Percentiles rank a stretch among this genome's conserved stretches.
Evolutionary conservation across 2,888 invertebrate species (phyloP).

Genomic region (Xestia rhomboidea): DNA sequence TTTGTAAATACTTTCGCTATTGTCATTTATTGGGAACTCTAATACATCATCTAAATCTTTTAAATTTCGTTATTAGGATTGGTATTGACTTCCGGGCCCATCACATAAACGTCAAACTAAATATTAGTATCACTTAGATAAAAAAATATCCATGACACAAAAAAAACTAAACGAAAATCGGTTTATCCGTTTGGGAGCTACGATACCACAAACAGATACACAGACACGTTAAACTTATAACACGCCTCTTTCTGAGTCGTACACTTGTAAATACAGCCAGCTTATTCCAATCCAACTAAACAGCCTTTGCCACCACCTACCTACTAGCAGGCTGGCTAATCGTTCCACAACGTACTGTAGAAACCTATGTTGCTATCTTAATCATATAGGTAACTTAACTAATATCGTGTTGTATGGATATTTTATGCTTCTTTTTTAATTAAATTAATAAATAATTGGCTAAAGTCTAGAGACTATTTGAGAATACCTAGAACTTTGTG

Average conservation of each 20-base stretch:
- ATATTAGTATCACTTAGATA: neutral
- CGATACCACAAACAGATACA: too few relatives aligned
- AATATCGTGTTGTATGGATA: neutral
- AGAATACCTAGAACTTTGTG: constrained; percentile 19
- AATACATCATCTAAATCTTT: neutral
- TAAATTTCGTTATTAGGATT: neutral
- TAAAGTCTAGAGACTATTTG: neutral
- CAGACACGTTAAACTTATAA: too few relatives aligned
- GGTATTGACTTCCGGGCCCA: neutral
- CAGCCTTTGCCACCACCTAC: neutral
- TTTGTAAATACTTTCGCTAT: neutral
- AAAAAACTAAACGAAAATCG: too few relatives aligned
- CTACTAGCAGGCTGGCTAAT: neutral
- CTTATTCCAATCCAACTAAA: neutral
- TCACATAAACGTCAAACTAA: neutral
- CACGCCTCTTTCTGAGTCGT: too few relatives aligned
- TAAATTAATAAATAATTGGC: neutral
- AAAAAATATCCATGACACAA: too few relatives aligned
- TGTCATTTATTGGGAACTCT: neutral
- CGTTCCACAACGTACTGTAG: neutral
- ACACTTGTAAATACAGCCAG: neutral
- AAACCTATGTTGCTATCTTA: neutral
- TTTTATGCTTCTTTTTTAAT: neutral
- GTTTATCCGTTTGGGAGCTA: too few relatives aligned
- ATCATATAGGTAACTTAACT: neutral